phyloP scores from a whole-genome alignment of 1,140 invertebrate species.

The Ruditapes philippinarum region DNA sequence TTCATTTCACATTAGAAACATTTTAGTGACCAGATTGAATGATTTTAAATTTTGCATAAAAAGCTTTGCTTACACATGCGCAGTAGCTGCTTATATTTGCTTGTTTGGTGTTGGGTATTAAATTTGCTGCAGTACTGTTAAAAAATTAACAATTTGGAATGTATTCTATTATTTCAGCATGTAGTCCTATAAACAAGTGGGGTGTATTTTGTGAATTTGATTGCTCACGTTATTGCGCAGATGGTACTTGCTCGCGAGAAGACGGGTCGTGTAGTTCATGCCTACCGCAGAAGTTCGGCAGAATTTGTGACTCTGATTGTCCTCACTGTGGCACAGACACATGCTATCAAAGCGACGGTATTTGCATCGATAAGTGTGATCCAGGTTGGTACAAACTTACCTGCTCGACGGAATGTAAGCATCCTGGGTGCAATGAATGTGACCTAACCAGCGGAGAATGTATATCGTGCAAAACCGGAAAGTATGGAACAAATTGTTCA shows the following conservation, averaged over 20 bases:
- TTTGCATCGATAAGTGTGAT: neutral
- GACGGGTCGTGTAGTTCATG: slow-evolving; percentile 41
- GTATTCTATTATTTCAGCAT: slow-evolving; percentile 16
- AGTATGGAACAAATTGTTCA: slow-evolving; percentile 21
- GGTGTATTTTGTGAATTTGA: slow-evolving; percentile 37
- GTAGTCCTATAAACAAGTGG: neutral
- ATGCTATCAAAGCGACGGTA: slow-evolving; percentile 33
- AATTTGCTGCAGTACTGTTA: neutral
- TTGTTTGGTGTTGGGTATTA: neutral
- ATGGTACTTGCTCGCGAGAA: slow-evolving; percentile 1
- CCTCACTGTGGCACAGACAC: neutral
- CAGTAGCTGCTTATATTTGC: too few relatives aligned
- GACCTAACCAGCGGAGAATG: neutral
- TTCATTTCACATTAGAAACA: too few relatives aligned
- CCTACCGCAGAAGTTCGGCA: neutral
- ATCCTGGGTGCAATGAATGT: slow-evolving; percentile 5
- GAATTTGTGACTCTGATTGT: neutral
- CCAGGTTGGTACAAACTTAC: neutral
- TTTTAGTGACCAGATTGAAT: too few relatives aligned
- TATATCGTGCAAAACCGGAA: slow-evolving; percentile 30
- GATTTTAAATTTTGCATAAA: too few relatives aligned
- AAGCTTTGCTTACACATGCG: too few relatives aligned
- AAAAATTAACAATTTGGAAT: neutral
- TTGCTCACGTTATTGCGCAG: slow-evolving; percentile 1
- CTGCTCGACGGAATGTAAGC: neutral